Evolutionary conservation across 2,113 vertebrate genomes (phyloP).

Genomic region (Scolopax mira): DNA sequence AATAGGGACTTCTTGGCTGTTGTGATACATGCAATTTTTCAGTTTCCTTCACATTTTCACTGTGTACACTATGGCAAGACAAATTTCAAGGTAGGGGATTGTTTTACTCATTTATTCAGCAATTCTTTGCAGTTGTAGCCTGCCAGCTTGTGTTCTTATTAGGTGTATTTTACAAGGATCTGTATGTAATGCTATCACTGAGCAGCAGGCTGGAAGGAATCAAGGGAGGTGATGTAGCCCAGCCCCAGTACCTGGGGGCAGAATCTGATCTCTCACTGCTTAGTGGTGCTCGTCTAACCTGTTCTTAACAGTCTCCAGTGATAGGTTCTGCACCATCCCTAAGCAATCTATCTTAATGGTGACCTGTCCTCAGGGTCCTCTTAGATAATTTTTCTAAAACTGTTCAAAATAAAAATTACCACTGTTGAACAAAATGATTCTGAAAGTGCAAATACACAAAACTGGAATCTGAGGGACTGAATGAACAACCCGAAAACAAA

Average conservation of each 20-base stretch:
- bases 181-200: background rate
- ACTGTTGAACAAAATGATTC: background rate
- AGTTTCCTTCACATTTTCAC: background rate
- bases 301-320: background rate
- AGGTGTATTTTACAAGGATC: background rate
- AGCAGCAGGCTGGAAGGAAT: background rate
- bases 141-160: background rate
- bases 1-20: background rate
- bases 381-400: background rate
- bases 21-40: background rate
- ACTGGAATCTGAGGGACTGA: background rate
- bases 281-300: background rate
- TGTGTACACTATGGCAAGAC: background rate
- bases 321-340: background rate
- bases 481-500: background rate
- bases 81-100: background rate
- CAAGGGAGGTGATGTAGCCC: background rate
- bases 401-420: background rate
- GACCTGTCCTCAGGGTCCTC: background rate
- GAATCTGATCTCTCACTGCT: background rate
- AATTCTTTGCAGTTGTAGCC: background rate
- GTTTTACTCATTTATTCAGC: background rate
- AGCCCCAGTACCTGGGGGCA: background rate
- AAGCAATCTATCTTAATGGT: background rate
- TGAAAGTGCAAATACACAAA: background rate